phyloP scores from a whole-genome alignment of 1,140 invertebrate genomes.

The Drosophila albomicans region DNA sequence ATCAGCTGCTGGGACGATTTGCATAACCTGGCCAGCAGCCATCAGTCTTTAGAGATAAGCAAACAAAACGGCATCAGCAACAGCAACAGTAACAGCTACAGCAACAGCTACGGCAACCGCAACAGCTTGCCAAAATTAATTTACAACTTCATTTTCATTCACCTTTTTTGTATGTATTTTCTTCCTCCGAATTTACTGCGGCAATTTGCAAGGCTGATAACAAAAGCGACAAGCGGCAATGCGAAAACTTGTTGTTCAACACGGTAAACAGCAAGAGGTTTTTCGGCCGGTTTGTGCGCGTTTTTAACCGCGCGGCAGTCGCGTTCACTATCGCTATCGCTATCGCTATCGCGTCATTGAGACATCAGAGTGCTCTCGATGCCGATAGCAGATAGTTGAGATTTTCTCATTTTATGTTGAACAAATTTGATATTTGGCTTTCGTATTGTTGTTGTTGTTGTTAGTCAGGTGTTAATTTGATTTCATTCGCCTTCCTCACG shows the following conservation, averaged over 20 bases:
- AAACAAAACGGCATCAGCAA: conserved; percentile 1
- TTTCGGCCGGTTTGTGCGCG: conserved; percentile 53
- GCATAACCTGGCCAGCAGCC: conserved; percentile 52
- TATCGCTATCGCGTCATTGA: conserved; percentile 51
- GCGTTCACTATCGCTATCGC: not conserved
- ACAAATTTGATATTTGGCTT: conserved; percentile 33
- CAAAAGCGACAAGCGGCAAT: conserved; percentile 26
- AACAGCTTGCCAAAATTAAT: conserved; percentile 60
- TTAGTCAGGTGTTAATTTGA: conserved; percentile 74
- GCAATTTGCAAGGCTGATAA: conserved; percentile 66
- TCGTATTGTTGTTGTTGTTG: conserved; percentile 39
- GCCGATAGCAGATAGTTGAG: conserved; percentile 57
- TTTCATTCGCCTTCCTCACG: conserved; percentile 48
- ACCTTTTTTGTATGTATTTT: conserved; percentile 23
- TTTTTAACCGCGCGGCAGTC: conserved; percentile 27
- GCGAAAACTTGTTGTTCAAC: conserved; percentile 65
- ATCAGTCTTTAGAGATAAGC: conserved; percentile 24
- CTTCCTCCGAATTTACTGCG: conserved; percentile 29
- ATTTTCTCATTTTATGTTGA: conserved; percentile 7
- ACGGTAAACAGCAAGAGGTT: conserved; percentile 9
- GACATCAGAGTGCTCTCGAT: conserved; percentile 59
- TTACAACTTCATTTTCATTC: conserved; percentile 72
- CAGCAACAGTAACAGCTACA: conserved; percentile 4
- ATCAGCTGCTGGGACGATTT: conserved; percentile 45
- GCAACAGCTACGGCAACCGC: not conserved